These are phyloP conservation scores for Cinclus cinclus DNA, from an alignment of 2,113 vertebrate genomes.

Conservation along the genomic window DNA sequence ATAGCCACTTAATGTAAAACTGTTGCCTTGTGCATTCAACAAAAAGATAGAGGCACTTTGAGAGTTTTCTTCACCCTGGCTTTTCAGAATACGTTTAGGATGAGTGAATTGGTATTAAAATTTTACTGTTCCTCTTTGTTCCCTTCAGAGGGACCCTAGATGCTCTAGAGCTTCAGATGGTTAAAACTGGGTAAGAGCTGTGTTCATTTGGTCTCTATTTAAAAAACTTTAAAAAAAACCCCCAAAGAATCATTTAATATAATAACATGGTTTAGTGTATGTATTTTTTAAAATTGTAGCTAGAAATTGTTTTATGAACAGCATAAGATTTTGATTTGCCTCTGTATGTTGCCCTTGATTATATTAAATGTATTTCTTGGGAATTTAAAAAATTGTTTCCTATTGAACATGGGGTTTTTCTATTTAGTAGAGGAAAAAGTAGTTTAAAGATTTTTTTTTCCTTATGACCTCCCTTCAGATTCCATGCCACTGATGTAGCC, in stretches of 20 bases:
- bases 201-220: not conserved
- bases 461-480: not conserved
- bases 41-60: not conserved
- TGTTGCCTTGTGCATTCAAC: not conserved
- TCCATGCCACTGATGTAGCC: not conserved
- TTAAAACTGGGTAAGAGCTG: not conserved
- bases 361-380: not conserved
- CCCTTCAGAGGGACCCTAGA: not conserved
- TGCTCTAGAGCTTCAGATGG: not conserved
- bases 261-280: not conserved
- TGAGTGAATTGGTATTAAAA: not conserved
- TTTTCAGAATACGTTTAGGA: not conserved
- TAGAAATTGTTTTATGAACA: not conserved
- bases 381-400: not conserved
- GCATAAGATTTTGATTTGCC: not conserved
- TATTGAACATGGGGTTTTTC: not conserved
- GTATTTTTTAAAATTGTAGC: not conserved
- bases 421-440: not conserved
- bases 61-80: not conserved
- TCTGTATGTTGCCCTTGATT: not conserved
- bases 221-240: not conserved
- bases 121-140: not conserved
- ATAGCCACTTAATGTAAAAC: not conserved
- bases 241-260: not conserved
- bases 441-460: not conserved